phyloP scores from a whole-genome alignment of 53 echinoderm and acorn worm genomes.

The Mesocentrotus franciscanus region DNA sequence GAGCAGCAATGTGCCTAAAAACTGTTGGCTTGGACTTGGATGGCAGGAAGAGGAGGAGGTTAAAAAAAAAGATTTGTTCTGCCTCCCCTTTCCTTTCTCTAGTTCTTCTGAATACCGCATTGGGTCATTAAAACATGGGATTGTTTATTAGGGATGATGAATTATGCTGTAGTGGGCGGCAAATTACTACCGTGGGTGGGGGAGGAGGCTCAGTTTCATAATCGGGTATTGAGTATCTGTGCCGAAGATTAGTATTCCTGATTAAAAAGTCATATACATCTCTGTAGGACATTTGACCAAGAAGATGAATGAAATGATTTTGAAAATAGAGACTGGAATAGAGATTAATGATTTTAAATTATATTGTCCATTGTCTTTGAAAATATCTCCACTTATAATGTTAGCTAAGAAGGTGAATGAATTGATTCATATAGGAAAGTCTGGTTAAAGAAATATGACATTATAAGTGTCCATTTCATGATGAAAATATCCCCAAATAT shows the following conservation, averaged over 20 bases:
- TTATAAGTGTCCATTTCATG: background rate
- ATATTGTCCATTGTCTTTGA: background rate
- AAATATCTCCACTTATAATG: background rate
- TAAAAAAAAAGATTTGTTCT: background rate
- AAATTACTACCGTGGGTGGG: background rate
- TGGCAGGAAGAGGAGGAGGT: background rate
- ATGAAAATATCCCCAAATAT: background rate
- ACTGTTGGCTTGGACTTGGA: background rate
- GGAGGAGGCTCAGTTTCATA: background rate
- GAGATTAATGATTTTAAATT: background rate
- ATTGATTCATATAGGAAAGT: background rate
- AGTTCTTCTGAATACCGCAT: background rate
- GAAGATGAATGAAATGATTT: background rate
- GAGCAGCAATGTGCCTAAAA: background rate
- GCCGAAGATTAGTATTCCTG: background rate
- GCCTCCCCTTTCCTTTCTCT: background rate
- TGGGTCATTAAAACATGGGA: conserved; percentile 3
- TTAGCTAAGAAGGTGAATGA: background rate
- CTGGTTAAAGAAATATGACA: background rate
- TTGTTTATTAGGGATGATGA: conserved; percentile 5
- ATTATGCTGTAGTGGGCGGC: background rate
- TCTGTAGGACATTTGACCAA: background rate
- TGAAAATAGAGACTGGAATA: background rate
- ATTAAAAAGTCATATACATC: background rate
- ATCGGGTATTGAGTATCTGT: background rate